Conservation (phyloP, 2,888 invertebrate species). For the Nomada hirtipes region DNA sequence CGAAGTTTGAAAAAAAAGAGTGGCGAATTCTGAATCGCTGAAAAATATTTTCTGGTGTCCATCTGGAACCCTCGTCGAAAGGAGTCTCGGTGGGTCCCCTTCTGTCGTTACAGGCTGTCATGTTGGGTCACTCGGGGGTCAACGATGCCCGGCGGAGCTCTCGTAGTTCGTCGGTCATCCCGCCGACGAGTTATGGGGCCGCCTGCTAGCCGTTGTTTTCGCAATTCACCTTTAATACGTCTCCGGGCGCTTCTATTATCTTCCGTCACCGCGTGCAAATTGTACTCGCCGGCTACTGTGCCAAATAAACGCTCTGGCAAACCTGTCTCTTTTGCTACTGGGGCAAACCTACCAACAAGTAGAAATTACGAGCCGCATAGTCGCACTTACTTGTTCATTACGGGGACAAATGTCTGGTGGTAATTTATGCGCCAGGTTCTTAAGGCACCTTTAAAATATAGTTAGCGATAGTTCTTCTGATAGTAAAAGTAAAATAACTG, state of each 20-base stretch:
- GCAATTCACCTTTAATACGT: slow-evolving; percentile 75
- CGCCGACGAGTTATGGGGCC: slow-evolving; percentile 65
- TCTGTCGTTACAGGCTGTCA: slow-evolving; percentile 75
- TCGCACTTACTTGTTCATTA: slow-evolving; percentile 34
- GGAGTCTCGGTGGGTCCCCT: slow-evolving; percentile 75
- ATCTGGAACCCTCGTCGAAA: slow-evolving; percentile 82
- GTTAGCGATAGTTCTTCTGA: background rate
- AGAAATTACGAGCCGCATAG: slow-evolving; percentile 26
- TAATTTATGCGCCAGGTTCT: background rate
- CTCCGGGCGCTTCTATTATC: slow-evolving; percentile 72
- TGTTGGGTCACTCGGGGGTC: slow-evolving; percentile 76
- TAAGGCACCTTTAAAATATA: too few species aligned
- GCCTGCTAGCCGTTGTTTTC: slow-evolving; percentile 66
- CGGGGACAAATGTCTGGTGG: background rate
- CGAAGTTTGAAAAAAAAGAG: slow-evolving; percentile 46
- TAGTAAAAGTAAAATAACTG: background rate
- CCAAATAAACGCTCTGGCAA: slow-evolving; percentile 54
- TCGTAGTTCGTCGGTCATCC: slow-evolving; percentile 72
- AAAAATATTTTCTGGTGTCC: slow-evolving; percentile 79
- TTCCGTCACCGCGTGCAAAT: slow-evolving; percentile 65
- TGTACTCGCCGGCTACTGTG: slow-evolving; percentile 51
- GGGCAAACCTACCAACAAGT: slow-evolving; percentile 21
- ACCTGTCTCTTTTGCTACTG: slow-evolving; percentile 39
- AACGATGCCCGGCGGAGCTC: slow-evolving; percentile 78
- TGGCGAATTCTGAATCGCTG: slow-evolving; percentile 58